Evolutionary conservation across 2,113 vertebrate genomes (phyloP), one percentile per base, ranked within the genome.

Genomic region (Pterophyllum scalare): DNA sequence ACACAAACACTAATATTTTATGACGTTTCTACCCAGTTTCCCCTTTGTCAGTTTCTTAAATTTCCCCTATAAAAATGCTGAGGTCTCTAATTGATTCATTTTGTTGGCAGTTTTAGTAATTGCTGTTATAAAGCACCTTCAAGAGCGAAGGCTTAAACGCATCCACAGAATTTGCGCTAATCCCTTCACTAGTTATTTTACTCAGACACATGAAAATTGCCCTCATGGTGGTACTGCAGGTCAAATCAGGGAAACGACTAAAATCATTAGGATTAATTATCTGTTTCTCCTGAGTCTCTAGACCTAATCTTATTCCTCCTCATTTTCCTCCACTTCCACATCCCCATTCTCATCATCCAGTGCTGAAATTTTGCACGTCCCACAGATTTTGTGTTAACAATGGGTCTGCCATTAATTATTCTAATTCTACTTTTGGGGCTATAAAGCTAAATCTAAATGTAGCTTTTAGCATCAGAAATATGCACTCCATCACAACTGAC

Each of bases 381-480:
- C 59, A 64, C 75, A 54, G 64, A 79, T 74, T 75, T 64, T 70
- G 14, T 60, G 24, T 33, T 56, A 59, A 76, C 52, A 75, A 43
- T n/a, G 26, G 62, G 49, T 38, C 31, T 49, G 38, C 5, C 20
- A 35, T 54, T 76, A 40, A 77, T 89, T 70, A 49, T 61, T 35
- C 5, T 64, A 22, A 77, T 72, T 80, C 14, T 60, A 40, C 8
- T 74, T 76, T 20, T 2, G 35, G 26, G 28, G 26, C 11, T 65
- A 33, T 17, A 58, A 75, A 82, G 14, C 38, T 46, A 79, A 75
- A 88, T 81, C 74, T 78, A 67, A 87, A 70, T 61, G n/a, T 61
- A 13, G 59, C 24, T 40, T 43, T 54, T 22, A 19, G 49, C 5
- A 8, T 10, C 0, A 43, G 10, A 64, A 76, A 35, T 38, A 33